phyloP scores from a whole-genome alignment of 1,140 invertebrate genomes.

The Pygmarrhopalites habei region DNA sequence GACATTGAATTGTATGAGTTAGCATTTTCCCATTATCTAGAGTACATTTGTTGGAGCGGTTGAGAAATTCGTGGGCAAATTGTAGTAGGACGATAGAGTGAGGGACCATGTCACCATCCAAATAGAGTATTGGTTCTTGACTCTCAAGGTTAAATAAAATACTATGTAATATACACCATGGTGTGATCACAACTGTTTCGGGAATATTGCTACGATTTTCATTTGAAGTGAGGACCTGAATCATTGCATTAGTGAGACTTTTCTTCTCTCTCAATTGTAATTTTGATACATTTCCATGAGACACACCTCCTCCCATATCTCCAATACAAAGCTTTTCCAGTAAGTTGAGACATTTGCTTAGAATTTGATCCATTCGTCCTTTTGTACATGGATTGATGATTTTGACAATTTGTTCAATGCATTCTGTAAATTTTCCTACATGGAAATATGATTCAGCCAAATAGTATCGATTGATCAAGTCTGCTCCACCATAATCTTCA shows the following conservation, averaged over 20 bases:
- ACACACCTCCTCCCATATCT: conserved; percentile 3
- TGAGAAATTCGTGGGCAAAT: conserved; percentile 63
- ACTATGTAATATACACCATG: conserved; percentile 35
- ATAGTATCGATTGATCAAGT: conserved; percentile 20
- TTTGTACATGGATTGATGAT: conserved; percentile 12
- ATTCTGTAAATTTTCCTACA: conserved; percentile 10
- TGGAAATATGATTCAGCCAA: conserved; percentile 27
- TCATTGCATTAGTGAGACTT: conserved; percentile 1
- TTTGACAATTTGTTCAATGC: conserved; percentile 22
- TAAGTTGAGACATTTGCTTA: conserved; percentile 10
- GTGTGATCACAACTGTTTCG: conserved; percentile 12
- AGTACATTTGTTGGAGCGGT: conserved; percentile 62
- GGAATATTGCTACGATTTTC: conserved; percentile 7
- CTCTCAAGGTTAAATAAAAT: conserved; percentile 28
- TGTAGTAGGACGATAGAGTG: conserved; percentile 70
- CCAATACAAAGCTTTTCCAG: conserved; percentile 21
- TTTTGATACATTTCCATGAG: neutral
- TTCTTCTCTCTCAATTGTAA: conserved; percentile 8
- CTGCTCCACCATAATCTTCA: conserved; percentile 16
- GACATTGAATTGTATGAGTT: conserved; percentile 64
- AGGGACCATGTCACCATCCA: conserved; percentile 55
- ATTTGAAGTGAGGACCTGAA: conserved; percentile 21
- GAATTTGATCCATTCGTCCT: conserved; percentile 1
- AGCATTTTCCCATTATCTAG: conserved; percentile 66
- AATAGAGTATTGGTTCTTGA: conserved; percentile 27